Base-by-base conservation (phyloP, 2,113 vertebrate genomes). In the Eclectus roratus region DNA sequence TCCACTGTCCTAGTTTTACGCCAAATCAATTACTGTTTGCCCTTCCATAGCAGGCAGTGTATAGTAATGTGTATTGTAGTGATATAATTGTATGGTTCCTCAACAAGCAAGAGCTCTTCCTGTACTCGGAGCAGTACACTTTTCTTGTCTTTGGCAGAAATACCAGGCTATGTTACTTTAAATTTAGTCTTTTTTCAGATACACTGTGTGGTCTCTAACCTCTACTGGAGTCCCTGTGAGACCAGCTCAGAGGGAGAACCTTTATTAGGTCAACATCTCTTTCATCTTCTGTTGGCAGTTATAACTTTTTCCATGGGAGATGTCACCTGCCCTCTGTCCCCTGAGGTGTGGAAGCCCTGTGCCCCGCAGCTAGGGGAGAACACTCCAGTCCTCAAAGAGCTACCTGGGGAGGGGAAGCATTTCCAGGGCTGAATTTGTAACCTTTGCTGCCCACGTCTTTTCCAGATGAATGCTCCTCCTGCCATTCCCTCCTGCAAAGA, bases 241-340 rank as follows among this genome's bases (percentile, higher is more conserved):
- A 70, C 53, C 15, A 71, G 47, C 43, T 95, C 78, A 55, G 74
- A 47, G 56, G 47, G 61, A 71, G 33, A 88, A 27, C 28, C 15
- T 90, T 90, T 95, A 91, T 86, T 87, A 84, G 93, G 87, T 94
- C 80, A 83, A 37, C 20, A 43, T 65, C 39, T 60, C 39, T 89
- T 81, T 84, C 5, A 20, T 31, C 77, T 81, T 68, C 18, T 64
- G 31, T 79, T 87, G 56, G 65, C 8, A 28, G 11, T 68, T 94
- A 64, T 68, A 60, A 68, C 64, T 13, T 27, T 68, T 84, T 23
- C 80, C 1, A 0, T 53, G 25, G 63, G 85, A 91, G 23, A 29
- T 15, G 20, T 89, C 78, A 85, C 15, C 87, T 84, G 60, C 43
- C 28, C 0, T 1, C 43, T 79, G 3, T 70, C 43, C 65, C 11